Evolutionary conservation across 2,113 vertebrate genomes (phyloP), one percentile per base, ranked within the genome.

Genomic region (Myotis brandtii): DNA sequence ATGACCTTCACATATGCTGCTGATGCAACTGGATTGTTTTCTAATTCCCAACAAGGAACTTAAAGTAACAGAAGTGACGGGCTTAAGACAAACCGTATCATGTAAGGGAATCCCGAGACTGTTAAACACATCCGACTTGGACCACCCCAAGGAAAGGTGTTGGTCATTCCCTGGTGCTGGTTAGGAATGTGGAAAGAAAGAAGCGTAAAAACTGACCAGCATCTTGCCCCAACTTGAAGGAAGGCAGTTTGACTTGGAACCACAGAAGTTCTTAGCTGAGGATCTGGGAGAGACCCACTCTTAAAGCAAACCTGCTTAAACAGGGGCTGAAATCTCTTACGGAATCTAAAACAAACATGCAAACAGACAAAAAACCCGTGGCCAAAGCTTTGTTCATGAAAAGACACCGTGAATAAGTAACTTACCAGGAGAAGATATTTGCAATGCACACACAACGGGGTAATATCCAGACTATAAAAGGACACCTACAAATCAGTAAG

Each of bases 91-190:
- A 87, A 56, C 37, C 54, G 16, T 66, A 9, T 48, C 40, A 50
- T n/a, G 4, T 54, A 67, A 95, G 59, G n/a, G n/a, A 95, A 84
- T 20, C 3, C 14, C 34, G 56, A 37, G 23, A 16, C 18, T 66
- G 43, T 77, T 62, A 62, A 54, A 8, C 40, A 25, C 62, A n/a
- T 75, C 76, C 89, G 23, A 80, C 50, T 43, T 87, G 81, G 37
- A 11, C 25, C 6, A 34, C 46, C 32, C 43, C 34, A 75, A 75
- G 76, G 72, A 46, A 67, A 86, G n/a, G 18, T 69, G 25, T 2
- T 80, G 62, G 18, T 64, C 67, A 30, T 87, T 90, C 86, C n/a
- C 40, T 87, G 43, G 30, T 77, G 37, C 56, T 95, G 77, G 76
- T 82, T 87, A 72, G 34, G 76, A 64, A 76, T 40, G 23, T 27